Conservation (phyloP, 2,888 invertebrate genomes). For the Augiades crinisus region DNA sequence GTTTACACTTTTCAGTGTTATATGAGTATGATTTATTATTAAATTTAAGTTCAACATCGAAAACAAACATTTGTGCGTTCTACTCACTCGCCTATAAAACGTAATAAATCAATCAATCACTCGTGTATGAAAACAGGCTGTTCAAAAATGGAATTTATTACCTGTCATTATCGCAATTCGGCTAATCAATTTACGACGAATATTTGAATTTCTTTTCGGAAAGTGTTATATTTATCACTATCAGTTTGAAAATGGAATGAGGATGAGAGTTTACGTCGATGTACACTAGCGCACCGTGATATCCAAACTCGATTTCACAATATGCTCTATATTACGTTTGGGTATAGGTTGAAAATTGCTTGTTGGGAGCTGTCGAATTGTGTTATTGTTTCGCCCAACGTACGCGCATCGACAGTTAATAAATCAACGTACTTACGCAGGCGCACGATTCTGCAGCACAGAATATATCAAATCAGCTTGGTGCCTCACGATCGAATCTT, state of each 20-base stretch:
- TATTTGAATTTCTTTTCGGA: slow-evolving; percentile 37
- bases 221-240: slow-evolving; percentile 44
- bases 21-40: slow-evolving; percentile 9
- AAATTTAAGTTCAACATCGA: slow-evolving; percentile 10
- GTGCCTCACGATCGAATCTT: slow-evolving; percentile 68
- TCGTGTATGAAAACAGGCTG: slow-evolving; percentile 38
- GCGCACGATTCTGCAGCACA: slow-evolving; percentile 69
- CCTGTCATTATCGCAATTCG: slow-evolving; percentile 60
- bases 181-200: slow-evolving; percentile 56
- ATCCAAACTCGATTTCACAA: not conserved
- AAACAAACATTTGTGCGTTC: slow-evolving; percentile 17
- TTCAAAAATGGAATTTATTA: slow-evolving; percentile 56
- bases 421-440: slow-evolving; percentile 59
- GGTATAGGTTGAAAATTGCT: slow-evolving; percentile 17
- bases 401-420: slow-evolving; percentile 51
- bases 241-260: slow-evolving; percentile 38
- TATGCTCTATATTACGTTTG: slow-evolving; percentile 6
- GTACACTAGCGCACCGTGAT: not conserved
- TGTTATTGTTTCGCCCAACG: slow-evolving; percentile 33
- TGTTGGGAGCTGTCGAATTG: slow-evolving; percentile 24
- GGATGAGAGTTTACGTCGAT: slow-evolving; percentile 23
- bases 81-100: slow-evolving; percentile 34
- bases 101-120: slow-evolving; percentile 46
- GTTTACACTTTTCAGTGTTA: no score
- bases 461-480: slow-evolving; percentile 77